phyloP scores from a whole-genome alignment of 2,888 invertebrate species.

The Drosophila nr. perissopoda region DNA sequence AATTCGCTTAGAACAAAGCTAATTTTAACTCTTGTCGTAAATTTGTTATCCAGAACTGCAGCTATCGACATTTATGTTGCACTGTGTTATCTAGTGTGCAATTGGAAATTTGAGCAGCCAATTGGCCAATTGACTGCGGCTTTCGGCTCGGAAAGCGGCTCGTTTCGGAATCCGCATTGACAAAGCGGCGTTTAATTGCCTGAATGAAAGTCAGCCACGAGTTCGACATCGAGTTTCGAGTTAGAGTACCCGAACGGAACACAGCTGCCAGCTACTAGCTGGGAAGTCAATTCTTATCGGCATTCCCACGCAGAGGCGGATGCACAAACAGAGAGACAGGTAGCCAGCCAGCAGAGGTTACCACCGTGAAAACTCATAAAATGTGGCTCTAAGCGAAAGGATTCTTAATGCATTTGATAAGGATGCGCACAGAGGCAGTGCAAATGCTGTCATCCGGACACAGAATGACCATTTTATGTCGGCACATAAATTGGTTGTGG shows the following conservation, averaged over 20 bases:
- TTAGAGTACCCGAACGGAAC: conserved; percentile 20
- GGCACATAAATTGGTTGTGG: conserved; percentile 67
- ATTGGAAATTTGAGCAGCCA: conserved; percentile 63
- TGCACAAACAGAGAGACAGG: conserved; percentile 46
- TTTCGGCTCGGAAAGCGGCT: conserved; percentile 53
- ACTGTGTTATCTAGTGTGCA: conserved; percentile 50
- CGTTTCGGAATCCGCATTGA: conserved; percentile 74
- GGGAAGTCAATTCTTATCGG: conserved; percentile 43
- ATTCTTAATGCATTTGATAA: conserved; percentile 69
- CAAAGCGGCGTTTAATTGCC: conserved; percentile 73
- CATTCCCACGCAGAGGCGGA: conserved; percentile 67
- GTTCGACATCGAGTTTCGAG: not conserved
- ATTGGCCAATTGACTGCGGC: conserved; percentile 57
- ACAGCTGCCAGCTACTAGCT: conserved; percentile 30
- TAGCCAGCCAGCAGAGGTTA: conserved; percentile 41
- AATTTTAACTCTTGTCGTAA: not conserved
- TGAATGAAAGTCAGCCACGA: conserved; percentile 37
- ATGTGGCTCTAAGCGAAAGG: conserved; percentile 56
- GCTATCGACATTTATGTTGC: conserved; percentile 14
- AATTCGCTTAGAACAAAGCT: not conserved
- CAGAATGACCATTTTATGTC: conserved; percentile 57
- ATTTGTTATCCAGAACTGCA: not conserved
- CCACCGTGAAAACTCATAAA: conserved; percentile 70
- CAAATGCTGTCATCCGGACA: conserved; percentile 23
- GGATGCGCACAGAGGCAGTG: conserved; percentile 39